Base-by-base conservation (phyloP, 2,797 vertebrate genomes). In the Poecile montanus region DNA sequence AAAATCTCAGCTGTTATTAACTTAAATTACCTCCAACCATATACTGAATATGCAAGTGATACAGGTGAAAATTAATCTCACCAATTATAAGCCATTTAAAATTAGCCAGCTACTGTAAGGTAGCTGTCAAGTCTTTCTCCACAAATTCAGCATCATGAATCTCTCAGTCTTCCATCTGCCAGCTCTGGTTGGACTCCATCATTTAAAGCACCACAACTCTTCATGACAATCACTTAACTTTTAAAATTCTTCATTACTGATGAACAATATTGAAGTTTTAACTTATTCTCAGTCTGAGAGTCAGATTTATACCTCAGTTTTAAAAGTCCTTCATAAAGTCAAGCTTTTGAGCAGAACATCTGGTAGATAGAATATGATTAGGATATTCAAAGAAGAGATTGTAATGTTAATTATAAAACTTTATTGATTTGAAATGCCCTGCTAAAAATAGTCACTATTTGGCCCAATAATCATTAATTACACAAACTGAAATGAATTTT, bases 101-200 rank as follows among this genome's bases (percentile, higher is more conserved):
- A 58, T 58, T 51, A 88, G 8, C 36, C 32, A 76, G 14, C 16
- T 50, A 44, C 38, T 70, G 8, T 27, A 62, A 88, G 19, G 5
- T 34, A 30, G 10, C 58, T 90, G 17, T 54, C 29, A 82, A 54
- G 7, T 36, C 15, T 88, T 10, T n/a, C n/a, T 66, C 57, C 48
- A 80, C 56, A 85, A 88, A 13, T 58, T 47, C 20, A 42, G 66
- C 19, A n/a, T 19, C 7, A 23, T 7, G 13, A 68, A 68, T 51
- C 9, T 88, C 66, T 68, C 58, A 42, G 0, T 61, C 15, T 72
- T 71, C 18, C 29, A 38, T 57, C 38, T 86, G 23, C 45, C 66
- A 61, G 25, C 21, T 70, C 13, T 32, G 22, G 7, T 38, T 0
- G 0, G 51, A 76, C 11, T 56, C 51, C 2, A 0, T 57, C 72